Evolutionary conservation across 2,797 vertebrate species (phyloP).

Genomic region (Synanceia verrucosa): DNA sequence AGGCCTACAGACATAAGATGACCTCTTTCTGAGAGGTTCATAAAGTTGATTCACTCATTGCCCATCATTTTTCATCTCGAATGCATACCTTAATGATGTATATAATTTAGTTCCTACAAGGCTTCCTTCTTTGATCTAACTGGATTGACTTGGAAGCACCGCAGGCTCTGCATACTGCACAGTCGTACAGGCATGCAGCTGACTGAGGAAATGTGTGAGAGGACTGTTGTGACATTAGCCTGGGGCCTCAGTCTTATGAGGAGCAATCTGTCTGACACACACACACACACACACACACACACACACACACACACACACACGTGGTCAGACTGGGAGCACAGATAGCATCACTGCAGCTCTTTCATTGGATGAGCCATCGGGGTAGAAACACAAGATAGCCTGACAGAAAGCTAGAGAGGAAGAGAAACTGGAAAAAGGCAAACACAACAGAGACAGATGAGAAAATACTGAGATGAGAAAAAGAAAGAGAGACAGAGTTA

Average conservation of each 20-base stretch:
- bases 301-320: conserved; percentile 36
- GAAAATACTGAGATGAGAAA: conserved; percentile 21
- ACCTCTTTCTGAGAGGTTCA: conserved; percentile 44
- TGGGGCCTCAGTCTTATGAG: conserved; percentile 70
- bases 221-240: conserved; percentile 79
- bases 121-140: conserved; percentile 40
- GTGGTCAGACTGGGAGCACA: conserved; percentile 46
- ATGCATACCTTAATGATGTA: conserved; percentile 31
- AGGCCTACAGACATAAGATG: conserved; percentile 15
- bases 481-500: background rate
- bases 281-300: conserved; percentile 20
- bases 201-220: conserved; percentile 71
- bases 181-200: conserved; percentile 50
- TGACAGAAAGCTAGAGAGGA: conserved; percentile 27
- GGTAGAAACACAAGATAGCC: conserved; percentile 55
- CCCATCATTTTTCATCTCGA: conserved; percentile 50
- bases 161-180: conserved; percentile 47
- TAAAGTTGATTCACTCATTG: conserved; percentile 62
- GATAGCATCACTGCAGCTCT: conserved; percentile 71
- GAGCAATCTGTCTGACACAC: conserved; percentile 72
- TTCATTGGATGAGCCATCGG: conserved; percentile 64
- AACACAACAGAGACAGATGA: background rate
- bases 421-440: conserved; percentile 1
- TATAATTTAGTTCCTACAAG: conserved; percentile 35
- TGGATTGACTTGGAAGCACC: conserved; percentile 56